A percentile compares a stretch with the other conserved stretches of the same genome.
phyloP scores from a whole-genome alignment of 2,797 vertebrate genomes.

The Podarcis lilfordi region DNA sequence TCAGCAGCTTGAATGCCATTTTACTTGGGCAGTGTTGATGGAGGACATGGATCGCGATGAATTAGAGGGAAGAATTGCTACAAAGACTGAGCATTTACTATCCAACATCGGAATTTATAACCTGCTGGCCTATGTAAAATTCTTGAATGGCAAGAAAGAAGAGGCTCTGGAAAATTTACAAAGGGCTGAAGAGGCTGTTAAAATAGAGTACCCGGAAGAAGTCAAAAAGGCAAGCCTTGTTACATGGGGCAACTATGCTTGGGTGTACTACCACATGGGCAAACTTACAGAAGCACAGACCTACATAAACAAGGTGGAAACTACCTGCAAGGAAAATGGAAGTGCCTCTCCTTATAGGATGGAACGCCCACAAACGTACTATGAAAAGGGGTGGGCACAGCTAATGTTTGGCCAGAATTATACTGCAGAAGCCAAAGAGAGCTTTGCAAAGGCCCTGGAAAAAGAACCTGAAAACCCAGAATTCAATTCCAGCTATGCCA shows the following conservation, averaged over 20 bases:
- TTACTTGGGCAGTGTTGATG: conserved; percentile 81
- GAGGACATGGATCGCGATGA: conserved; percentile 67
- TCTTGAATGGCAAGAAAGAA: conserved; percentile 73
- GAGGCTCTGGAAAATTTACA: conserved; percentile 75
- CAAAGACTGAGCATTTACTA: conserved; percentile 69
- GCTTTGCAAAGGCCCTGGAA: conserved; percentile 80
- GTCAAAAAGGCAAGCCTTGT: conserved; percentile 74
- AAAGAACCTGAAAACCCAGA: conserved; percentile 76
- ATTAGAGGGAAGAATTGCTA: conserved; percentile 68
- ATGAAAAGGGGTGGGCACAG: conserved; percentile 82
- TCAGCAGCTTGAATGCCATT: conserved; percentile 81
- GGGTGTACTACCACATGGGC: conserved; percentile 78
- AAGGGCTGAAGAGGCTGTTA: conserved; percentile 73
- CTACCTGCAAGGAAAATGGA: conserved; percentile 57
- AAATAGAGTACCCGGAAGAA: conserved; percentile 54
- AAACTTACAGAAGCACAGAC: conserved; percentile 67
- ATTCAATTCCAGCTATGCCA: conserved; percentile 78
- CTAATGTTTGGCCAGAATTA: conserved; percentile 75
- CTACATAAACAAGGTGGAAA: conserved; percentile 73
- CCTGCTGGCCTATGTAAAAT: conserved; percentile 75
- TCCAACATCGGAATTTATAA: conserved; percentile 68
- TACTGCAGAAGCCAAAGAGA: conserved; percentile 71
- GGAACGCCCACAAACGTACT: conserved; percentile 71
- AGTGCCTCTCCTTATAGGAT: conserved; percentile 37
- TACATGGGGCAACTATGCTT: conserved; percentile 82